Evolutionary conservation across 2,888 invertebrate species (phyloP), one percentile per base, ranked within the genome.

Genomic region (Aethes cnicana): DNA sequence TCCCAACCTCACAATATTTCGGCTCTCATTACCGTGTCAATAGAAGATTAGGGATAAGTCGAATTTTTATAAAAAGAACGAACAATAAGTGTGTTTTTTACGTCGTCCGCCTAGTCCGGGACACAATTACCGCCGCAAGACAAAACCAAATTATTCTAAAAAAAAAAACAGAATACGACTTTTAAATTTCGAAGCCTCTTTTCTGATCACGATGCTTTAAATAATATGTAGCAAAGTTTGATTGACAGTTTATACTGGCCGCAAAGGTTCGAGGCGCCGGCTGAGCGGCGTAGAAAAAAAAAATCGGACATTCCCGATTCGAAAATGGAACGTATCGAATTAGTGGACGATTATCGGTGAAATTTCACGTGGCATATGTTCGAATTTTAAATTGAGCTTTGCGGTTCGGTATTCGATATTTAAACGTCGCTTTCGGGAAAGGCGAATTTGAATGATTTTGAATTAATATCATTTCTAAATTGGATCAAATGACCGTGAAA

Each of bases 31-130:
- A 89, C 88, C 69, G 73, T 87, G 89, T 89, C 89, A 89, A 89
- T 89, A 82, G 76, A 74, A 89, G 87, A 89, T 89, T 88, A 88
- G 84, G 88, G 88, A 86, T 88, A 85, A 86, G 76, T 77, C 82
- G 77, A 83, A 83, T 78, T 84, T 84, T 68, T 64, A 64, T 69
- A 72, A 77, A 72, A 78, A 75, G 72, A 75, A 72, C 61, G 44
- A 64, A 64, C 64, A 67, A 79, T 82, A 78, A 76, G 74, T 70
- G 68, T 68, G 69, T 80, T 84, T 84, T 84, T 85, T 80, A 72
- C 62, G 58, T 64, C 56, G 65, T 60, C 69, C 66, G 71, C 72
- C 73, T 77, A 77, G 73, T 67, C 62, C 64, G 63, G 69, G 72
- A 73, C 66, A 68, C 74, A 77, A 82, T 80, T 78, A 78, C 74